phyloP scores from a whole-genome alignment of 2,113 vertebrate species.

The Dinomys branickii region DNA sequence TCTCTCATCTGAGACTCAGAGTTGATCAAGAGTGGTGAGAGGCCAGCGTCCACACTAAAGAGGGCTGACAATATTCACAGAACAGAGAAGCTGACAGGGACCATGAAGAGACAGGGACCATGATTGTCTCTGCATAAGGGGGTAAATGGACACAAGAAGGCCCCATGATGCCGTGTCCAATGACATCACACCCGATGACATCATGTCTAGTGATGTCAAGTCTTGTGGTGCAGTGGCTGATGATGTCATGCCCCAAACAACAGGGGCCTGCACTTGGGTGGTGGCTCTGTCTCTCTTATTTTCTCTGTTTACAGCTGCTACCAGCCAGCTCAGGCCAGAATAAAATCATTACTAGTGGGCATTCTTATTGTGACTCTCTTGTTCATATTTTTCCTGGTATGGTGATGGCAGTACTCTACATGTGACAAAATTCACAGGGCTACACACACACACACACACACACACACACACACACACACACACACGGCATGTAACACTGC shows the following conservation, averaged over 20 bases:
- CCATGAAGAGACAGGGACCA: slow-evolving; percentile 52
- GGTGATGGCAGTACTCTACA: too few relatives aligned
- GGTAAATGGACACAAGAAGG: slow-evolving; percentile 45
- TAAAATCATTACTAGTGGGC: neutral
- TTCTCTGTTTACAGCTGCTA: neutral
- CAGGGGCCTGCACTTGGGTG: neutral
- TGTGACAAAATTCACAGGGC: too few relatives aligned
- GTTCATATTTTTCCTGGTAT: too few relatives aligned
- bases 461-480: too few relatives aligned
- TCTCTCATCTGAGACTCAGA: slow-evolving; percentile 14
- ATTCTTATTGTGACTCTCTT: too few relatives aligned
- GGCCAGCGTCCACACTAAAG: neutral
- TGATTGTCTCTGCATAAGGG: neutral
- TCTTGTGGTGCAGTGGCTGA: neutral
- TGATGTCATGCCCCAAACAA: neutral
- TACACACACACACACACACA: too few relatives aligned
- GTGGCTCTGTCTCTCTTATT: neutral
- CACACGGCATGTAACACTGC: too few relatives aligned
- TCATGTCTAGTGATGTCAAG: neutral
- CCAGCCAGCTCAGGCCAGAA: neutral
- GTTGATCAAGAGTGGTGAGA: slow-evolving; percentile 25
- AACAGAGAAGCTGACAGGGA: slow-evolving; percentile 54
- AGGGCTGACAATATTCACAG: slow-evolving; percentile 47
- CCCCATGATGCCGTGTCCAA: neutral
- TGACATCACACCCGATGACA: neutral